Conservation (phyloP, 2,113 vertebrate species). For the Notiomystis cincta region DNA sequence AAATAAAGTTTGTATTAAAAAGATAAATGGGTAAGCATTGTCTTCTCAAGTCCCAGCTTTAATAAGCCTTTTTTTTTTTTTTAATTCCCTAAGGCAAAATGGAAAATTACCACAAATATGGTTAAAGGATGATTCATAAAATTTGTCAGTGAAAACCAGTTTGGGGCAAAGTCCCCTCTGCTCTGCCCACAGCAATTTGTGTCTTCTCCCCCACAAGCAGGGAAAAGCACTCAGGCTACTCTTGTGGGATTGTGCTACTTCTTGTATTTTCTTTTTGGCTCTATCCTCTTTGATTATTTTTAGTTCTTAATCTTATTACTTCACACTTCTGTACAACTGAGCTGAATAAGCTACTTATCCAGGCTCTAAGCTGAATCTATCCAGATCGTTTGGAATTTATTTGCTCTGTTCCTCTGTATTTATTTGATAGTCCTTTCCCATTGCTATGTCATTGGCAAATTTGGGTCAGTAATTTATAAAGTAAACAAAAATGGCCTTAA, state of each 20-base stretch:
- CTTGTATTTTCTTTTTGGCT: constrained; percentile 65
- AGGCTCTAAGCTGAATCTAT: constrained; percentile 62
- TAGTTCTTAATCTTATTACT: constrained; percentile 75
- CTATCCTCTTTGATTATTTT: constrained; percentile 55
- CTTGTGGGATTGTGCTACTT: constrained; percentile 36
- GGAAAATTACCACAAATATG: background rate
- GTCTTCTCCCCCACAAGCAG: background rate
- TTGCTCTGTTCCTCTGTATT: constrained; percentile 60
- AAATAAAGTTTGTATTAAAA: background rate
- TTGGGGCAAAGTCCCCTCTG: background rate
- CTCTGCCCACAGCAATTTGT: background rate
- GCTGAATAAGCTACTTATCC: constrained; percentile 75
- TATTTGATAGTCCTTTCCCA: constrained; percentile 15
- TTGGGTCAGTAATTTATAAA: constrained; percentile 49
- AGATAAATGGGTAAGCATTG: background rate
- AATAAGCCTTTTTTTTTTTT: background rate
- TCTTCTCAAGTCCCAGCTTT: background rate
- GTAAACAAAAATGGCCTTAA: background rate
- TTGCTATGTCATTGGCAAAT: constrained; percentile 43
- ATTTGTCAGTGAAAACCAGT: background rate
- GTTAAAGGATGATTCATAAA: background rate
- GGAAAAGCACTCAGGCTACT: background rate
- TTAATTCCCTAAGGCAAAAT: background rate
- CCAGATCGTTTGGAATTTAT: constrained; percentile 62
- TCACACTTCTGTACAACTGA: constrained; percentile 70